Base-by-base conservation (phyloP, 1,140 invertebrate genomes). In the Protaetia brevitarsis region DNA sequence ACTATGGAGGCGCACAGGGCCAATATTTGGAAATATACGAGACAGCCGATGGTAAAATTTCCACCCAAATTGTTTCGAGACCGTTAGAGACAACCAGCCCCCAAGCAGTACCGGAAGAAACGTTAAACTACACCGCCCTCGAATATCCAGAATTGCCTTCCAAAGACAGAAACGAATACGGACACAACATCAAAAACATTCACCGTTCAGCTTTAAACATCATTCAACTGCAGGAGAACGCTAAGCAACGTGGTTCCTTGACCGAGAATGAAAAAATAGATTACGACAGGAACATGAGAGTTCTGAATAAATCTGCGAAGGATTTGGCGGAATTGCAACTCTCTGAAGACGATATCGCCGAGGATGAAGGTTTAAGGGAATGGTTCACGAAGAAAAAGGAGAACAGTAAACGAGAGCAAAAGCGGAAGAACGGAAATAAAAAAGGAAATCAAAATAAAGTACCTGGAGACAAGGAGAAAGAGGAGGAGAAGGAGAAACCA, bases 1-100 rank as follows among this genome's bases (percentile, higher is more conserved):
- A 85, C 75, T 89, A 89, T 70, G 88, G 88, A 2, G 87, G 87
- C 21, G 84, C 82, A 0, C 85, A 85, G 69, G 87, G 88, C 1
- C 83, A 87, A 74, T 82, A 83, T 62, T 76, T 88, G 68, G 81
- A 86, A 80, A 79, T 87, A 30, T 82, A 81, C 26, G 82, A 83
- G 73, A 80, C 81, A 27, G 74, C 78, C 5, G 79, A 80, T 68
- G 85, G 84, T 19, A 78, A 74, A 21, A 74, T 84, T 0, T 75
- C 82, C 3, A 82, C 80, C n/a, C 79, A 83, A 60, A 81, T 80
- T 37, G 71, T 77, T 10, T 69, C 69, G 68, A 71, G 68, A 28
- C 69, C 73, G 2, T 37, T 45, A 36, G 41, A 36, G 11, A 11
- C n/a, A 64, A 69, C 68, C 37, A 68, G 36, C 16, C 58, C 64